Conservation (phyloP, 2,888 invertebrate species). For the Oxycera nigricornis region DNA sequence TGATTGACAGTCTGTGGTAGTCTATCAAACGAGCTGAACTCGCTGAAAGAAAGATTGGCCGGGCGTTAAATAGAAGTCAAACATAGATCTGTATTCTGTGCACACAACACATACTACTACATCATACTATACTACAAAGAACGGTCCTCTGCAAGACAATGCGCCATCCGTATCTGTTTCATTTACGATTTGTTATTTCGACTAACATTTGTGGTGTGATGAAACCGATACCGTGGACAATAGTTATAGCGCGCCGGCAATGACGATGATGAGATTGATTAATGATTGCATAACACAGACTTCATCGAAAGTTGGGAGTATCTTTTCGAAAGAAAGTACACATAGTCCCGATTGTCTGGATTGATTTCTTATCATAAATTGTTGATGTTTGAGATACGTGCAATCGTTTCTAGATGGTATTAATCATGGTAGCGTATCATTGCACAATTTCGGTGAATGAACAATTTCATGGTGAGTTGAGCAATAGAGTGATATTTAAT, state of each 20-base stretch:
- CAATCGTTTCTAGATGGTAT: background rate
- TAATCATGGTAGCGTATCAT: slow-evolving; percentile 13
- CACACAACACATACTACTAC: background rate
- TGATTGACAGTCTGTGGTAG: slow-evolving; percentile 32
- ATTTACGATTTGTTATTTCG: background rate
- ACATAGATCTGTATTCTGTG: background rate
- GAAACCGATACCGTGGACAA: background rate
- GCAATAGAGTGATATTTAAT: slow-evolving; percentile 9
- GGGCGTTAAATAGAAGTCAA: slow-evolving; percentile 31
- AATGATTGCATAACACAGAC: slow-evolving; percentile 13
- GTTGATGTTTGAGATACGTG: background rate
- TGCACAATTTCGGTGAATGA: background rate
- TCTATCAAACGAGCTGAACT: slow-evolving; percentile 10
- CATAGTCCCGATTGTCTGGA: background rate
- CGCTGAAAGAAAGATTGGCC: slow-evolving; percentile 8
- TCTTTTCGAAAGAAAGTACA: background rate
- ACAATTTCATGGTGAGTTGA: slow-evolving; percentile 17
- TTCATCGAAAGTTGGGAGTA: slow-evolving; percentile 5
- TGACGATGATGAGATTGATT: slow-evolving; percentile 5
- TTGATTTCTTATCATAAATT: slow-evolving; percentile 27
- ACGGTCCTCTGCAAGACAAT: background rate
- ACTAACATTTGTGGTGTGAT: background rate
- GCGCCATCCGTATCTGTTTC: background rate
- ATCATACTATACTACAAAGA: background rate
- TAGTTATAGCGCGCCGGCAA: background rate